Percentiles rank a stretch among this genome's conserved stretches.
Conservation (phyloP, 2,888 invertebrate genomes). For the Hyles lineata region DNA sequence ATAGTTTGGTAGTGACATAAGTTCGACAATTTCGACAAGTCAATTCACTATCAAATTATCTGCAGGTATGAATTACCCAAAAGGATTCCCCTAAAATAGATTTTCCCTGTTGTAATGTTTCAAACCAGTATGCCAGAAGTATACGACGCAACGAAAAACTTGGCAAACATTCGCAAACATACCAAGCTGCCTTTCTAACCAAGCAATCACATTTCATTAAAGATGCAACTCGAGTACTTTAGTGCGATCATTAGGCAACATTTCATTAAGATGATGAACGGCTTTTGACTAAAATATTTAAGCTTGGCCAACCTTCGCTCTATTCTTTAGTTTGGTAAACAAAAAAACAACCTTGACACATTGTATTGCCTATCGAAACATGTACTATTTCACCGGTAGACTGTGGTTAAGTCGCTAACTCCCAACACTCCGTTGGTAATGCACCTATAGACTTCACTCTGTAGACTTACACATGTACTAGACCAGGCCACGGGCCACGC, state of each 20-base stretch:
- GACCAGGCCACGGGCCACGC: background rate
- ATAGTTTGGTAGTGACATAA: background rate
- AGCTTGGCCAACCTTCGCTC: slow-evolving; percentile 27
- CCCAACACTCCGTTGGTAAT: slow-evolving; percentile 44
- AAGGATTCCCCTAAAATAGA: background rate
- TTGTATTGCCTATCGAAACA: slow-evolving; percentile 44
- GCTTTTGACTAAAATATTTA: slow-evolving; percentile 23
- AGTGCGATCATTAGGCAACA: slow-evolving; percentile 17
- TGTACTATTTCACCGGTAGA: slow-evolving; percentile 45
- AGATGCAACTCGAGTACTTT: slow-evolving; percentile 12
- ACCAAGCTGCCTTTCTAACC: slow-evolving; percentile 7
- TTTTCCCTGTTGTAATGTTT: too few relatives aligned
- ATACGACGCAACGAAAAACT: background rate
- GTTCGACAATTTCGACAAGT: background rate
- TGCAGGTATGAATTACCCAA: background rate
- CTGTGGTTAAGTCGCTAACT: slow-evolving; percentile 43
- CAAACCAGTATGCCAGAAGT: background rate
- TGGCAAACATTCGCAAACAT: background rate
- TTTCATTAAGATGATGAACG: slow-evolving; percentile 15
- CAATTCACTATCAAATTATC: background rate
- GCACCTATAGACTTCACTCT: slow-evolving; percentile 40
- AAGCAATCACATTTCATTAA: slow-evolving; percentile 5
- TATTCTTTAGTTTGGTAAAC: slow-evolving; percentile 37
- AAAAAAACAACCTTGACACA: slow-evolving; percentile 50
- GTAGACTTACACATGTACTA: slow-evolving; percentile 29